Percentiles rank a stretch among this genome's conserved stretches.
Evolutionary conservation across 2,888 invertebrate genomes (phyloP).

Genomic region (Amphipoea lucens): DNA sequence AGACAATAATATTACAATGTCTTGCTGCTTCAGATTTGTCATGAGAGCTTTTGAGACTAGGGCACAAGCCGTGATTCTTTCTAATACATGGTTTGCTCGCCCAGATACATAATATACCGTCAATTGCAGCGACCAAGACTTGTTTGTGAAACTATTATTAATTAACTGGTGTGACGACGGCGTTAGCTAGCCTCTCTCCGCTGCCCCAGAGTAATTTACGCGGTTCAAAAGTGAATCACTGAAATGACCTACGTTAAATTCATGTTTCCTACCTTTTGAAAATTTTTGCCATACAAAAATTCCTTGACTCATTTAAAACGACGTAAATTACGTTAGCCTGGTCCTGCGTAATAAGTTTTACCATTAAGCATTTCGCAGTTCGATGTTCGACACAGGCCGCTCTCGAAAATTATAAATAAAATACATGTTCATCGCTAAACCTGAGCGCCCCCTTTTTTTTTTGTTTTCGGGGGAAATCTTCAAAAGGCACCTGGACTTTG

Average conservation of each 20-base stretch:
- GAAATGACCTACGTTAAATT: background rate
- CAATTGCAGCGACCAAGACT: background rate
- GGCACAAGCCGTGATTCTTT: background rate
- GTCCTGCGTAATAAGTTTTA: background rate
- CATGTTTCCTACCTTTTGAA: too few relatives aligned
- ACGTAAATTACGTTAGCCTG: background rate
- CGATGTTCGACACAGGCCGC: constrained; percentile 9
- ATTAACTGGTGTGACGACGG: background rate
- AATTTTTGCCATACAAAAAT: background rate
- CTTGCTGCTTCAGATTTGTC: constrained; percentile 14
- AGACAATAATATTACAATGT: constrained; percentile 32
- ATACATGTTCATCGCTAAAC: background rate
- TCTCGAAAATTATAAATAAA: constrained; percentile 7
- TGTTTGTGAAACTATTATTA: background rate
- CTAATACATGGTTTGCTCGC: background rate
- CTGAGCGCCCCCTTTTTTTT: too few relatives aligned
- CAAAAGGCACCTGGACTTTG: too few relatives aligned
- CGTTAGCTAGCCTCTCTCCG: constrained; percentile 5
- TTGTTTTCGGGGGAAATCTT: too few relatives aligned
- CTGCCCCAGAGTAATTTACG: background rate
- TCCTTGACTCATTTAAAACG: background rate
- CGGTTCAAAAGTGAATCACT: background rate
- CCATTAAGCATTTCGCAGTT: constrained; percentile 19
- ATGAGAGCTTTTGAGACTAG: background rate
- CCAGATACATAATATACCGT: background rate